phyloP scores from a whole-genome alignment of 2,888 invertebrate genomes.

The Athalia rosae region DNA sequence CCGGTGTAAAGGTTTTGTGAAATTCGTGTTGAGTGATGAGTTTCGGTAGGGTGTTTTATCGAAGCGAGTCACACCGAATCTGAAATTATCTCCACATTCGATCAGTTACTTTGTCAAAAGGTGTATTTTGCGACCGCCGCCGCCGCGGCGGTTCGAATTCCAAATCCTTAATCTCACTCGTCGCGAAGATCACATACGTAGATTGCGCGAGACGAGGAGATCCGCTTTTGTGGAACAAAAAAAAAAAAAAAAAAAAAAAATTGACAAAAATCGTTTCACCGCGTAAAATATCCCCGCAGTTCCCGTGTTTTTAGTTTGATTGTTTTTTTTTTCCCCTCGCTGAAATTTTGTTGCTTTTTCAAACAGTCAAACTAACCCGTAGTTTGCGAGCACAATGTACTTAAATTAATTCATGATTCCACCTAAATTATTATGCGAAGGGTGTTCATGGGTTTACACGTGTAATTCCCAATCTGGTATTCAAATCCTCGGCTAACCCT shows the following conservation, averaged over 20 bases:
- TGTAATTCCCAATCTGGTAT: slow-evolving; percentile 49
- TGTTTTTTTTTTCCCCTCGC: neutral
- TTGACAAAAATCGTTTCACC: too few species aligned
- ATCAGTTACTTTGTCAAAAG: slow-evolving; percentile 28
- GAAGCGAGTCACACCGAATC: slow-evolving; percentile 36
- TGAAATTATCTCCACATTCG: slow-evolving; percentile 31
- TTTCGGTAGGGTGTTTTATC: slow-evolving; percentile 20
- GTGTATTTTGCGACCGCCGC: slow-evolving; percentile 13
- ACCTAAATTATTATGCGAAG: slow-evolving; percentile 48
- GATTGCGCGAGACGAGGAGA: too few species aligned
- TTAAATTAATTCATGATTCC: slow-evolving; percentile 49
- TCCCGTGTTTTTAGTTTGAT: too few species aligned
- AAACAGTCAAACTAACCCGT: neutral
- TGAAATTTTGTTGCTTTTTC: neutral
- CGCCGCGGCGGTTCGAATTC: neutral
- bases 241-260: too few species aligned
- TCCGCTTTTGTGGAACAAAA: too few species aligned
- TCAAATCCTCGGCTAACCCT: slow-evolving; percentile 47
- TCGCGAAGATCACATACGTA: slow-evolving; percentile 7
- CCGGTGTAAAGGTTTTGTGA: neutral
- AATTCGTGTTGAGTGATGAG: slow-evolving; percentile 21
- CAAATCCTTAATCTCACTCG: slow-evolving; percentile 31
- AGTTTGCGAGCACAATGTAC: slow-evolving; percentile 36
- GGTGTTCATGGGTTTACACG: slow-evolving; percentile 48
- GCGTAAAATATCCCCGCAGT: too few species aligned